Evolutionary conservation across 2,113 vertebrate genomes (phyloP).

Genomic region (Nesogale talazaci): DNA sequence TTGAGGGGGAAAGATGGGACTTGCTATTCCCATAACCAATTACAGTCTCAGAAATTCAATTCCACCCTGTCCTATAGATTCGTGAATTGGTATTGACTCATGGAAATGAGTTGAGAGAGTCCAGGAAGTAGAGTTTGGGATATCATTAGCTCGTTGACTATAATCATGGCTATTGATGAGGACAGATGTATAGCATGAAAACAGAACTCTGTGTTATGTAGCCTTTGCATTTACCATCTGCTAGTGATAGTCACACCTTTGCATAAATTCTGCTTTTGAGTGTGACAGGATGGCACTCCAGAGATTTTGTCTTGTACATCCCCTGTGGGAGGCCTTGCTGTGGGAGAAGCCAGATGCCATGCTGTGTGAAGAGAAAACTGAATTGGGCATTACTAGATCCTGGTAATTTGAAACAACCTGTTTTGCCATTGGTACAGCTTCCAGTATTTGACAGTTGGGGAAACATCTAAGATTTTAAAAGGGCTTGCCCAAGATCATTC

Average conservation of each 20-base stretch:
- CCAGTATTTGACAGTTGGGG: conserved; percentile 16
- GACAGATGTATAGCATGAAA: conserved; percentile 1
- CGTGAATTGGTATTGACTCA: no score
- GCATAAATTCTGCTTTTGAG: not conserved
- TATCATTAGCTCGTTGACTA: not conserved
- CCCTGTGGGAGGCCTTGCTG: not conserved
- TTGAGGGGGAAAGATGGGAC: no score
- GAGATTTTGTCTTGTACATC: not conserved
- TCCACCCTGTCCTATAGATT: no score
- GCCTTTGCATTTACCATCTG: not conserved
- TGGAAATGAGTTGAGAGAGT: no score
- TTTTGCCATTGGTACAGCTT: not conserved
- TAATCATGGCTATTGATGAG: not conserved
- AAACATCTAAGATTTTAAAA: conserved; percentile 25
- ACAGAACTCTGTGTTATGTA: not conserved
- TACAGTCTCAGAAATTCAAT: no score
- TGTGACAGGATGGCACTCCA: not conserved
- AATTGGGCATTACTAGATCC: not conserved
- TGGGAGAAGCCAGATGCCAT: not conserved
- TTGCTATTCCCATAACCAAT: no score
- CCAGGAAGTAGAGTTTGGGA: not conserved
- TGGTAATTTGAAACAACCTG: not conserved
- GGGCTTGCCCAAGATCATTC: not conserved
- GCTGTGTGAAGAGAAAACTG: not conserved
- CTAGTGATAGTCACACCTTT: not conserved